These are phyloP conservation scores for Drosophila rubida DNA, from an alignment of 2,888 invertebrate species.

Conservation along the genomic window DNA sequence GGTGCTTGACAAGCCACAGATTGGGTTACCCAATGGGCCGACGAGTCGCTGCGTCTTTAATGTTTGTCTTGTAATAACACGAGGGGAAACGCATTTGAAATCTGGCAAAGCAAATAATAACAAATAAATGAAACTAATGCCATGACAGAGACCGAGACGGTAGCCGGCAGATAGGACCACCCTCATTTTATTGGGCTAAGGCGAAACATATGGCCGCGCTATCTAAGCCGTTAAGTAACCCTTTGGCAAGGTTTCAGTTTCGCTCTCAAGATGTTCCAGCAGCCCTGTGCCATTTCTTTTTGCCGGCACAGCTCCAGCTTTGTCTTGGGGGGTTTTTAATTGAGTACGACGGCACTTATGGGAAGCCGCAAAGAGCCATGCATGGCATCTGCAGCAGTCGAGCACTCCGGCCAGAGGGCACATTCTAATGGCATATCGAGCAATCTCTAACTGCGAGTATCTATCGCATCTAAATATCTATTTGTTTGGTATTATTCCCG, in stretches of 20 bases:
- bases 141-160: slow-evolving; percentile 13
- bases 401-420: slow-evolving; percentile 25
- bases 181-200: slow-evolving; percentile 37
- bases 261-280: slow-evolving; percentile 16
- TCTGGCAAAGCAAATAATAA: slow-evolving; percentile 69
- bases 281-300: slow-evolving; percentile 60
- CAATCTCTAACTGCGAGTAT: slow-evolving; percentile 25
- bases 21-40: slow-evolving; percentile 64
- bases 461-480: slow-evolving; percentile 59
- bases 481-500: slow-evolving; percentile 35
- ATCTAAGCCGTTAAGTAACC: slow-evolving; percentile 70
- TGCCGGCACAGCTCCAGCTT: slow-evolving; percentile 25
- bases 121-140: slow-evolving; percentile 74
- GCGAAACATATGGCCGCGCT: slow-evolving; percentile 60
- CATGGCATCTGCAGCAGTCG: slow-evolving; percentile 63
- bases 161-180: slow-evolving; percentile 54
- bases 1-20: slow-evolving; percentile 71
- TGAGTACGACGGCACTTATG: slow-evolving; percentile 58
- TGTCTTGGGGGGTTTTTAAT: slow-evolving; percentile 50
- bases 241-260: slow-evolving; percentile 45
- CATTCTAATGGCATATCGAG: slow-evolving; percentile 13
- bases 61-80: slow-evolving; percentile 53
- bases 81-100: slow-evolving; percentile 56
- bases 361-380: slow-evolving; percentile 54
- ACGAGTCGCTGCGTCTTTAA: slow-evolving; percentile 57